phyloP scores from a whole-genome alignment of 2,888 invertebrate genomes.

The Agriopis aurantiaria region DNA sequence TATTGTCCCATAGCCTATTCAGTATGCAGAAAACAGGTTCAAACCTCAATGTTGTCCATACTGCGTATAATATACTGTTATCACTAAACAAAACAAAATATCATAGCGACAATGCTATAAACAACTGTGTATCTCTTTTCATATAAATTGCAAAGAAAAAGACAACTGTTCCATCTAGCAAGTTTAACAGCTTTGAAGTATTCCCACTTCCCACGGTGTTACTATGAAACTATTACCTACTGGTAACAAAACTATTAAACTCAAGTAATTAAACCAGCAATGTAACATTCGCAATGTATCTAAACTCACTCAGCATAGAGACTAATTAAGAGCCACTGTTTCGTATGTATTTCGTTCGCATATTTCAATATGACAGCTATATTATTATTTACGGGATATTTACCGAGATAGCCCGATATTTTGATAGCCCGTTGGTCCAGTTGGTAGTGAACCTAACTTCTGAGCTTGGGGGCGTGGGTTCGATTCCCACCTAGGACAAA shows the following conservation, averaged over 20 bases:
- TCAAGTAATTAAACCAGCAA: slow-evolving; percentile 29
- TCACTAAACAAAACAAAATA: slow-evolving; percentile 9
- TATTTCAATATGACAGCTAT: not conserved
- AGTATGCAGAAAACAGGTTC: not conserved
- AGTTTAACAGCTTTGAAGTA: slow-evolving; percentile 19
- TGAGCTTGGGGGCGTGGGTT: no score
- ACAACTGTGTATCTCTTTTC: slow-evolving; percentile 4
- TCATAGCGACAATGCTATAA: slow-evolving; percentile 10
- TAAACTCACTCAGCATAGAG: slow-evolving; percentile 13
- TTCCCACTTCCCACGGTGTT: slow-evolving; percentile 36
- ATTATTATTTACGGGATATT: no score
- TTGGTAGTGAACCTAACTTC: no score
- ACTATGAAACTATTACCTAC: slow-evolving; percentile 20
- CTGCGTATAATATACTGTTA: not conserved
- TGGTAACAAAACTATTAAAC: slow-evolving; percentile 29
- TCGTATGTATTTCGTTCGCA: not conserved
- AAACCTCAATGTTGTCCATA: not conserved
- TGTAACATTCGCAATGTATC: slow-evolving; percentile 13
- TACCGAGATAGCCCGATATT: no score
- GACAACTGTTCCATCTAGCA: slow-evolving; percentile 5
- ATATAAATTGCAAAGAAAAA: slow-evolving; percentile 11
- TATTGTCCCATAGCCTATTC: not conserved
- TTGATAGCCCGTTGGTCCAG: no score
- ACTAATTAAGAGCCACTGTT: not conserved
- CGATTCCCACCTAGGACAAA: no score